Conservation (phyloP, 2,888 invertebrate genomes). For the Cosmopolites sordidus region DNA sequence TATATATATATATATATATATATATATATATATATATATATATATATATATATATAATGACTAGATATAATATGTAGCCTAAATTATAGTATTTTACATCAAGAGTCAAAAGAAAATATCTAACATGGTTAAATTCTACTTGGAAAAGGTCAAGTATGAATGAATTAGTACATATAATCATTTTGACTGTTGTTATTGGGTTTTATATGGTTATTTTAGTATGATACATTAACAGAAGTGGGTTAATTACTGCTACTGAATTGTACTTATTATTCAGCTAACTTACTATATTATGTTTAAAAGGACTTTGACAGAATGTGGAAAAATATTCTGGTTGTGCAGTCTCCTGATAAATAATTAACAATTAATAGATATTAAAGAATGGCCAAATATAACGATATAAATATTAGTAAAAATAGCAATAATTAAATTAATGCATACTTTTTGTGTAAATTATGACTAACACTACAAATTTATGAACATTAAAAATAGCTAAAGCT, state of each 20-base stretch:
- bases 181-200: too few relatives aligned
- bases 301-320: slow-evolving; percentile 43
- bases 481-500: too few relatives aligned
- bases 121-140: too few relatives aligned
- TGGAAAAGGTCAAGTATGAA: too few relatives aligned
- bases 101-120: too few relatives aligned
- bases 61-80: too few relatives aligned
- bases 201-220: background rate
- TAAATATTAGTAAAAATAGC: too few relatives aligned
- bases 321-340: slow-evolving; percentile 46
- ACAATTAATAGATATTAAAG: slow-evolving; percentile 25
- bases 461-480: background rate
- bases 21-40: too few relatives aligned
- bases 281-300: slow-evolving; percentile 20
- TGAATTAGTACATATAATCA: too few relatives aligned
- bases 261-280: background rate
- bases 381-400: background rate
- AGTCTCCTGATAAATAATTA: slow-evolving; percentile 39
- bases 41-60: too few relatives aligned
- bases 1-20: too few relatives aligned
- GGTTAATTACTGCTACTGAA: background rate
- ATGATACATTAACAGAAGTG: background rate
- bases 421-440: background rate
- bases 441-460: background rate
- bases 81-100: too few relatives aligned